A percentile compares a stretch with the other conserved stretches of the same genome.
Conservation (phyloP, 2,888 invertebrate genomes). For the Drosophila crucigera region DNA sequence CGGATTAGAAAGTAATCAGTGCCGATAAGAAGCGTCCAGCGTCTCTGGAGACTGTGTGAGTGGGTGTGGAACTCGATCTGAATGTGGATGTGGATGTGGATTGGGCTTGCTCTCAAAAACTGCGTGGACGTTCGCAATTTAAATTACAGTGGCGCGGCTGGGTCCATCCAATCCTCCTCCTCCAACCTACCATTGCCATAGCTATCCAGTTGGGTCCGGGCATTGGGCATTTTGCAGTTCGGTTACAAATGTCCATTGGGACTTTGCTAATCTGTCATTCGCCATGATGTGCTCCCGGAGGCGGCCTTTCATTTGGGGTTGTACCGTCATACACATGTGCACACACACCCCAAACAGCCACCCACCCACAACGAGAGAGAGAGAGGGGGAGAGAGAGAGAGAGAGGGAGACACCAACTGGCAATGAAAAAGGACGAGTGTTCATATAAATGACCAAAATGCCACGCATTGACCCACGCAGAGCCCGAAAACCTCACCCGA, state of each 20-base stretch:
- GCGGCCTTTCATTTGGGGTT: conserved; percentile 71
- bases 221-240: conserved; percentile 69
- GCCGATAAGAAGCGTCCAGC: conserved; percentile 74
- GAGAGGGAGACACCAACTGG: conserved; percentile 60
- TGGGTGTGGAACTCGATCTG: conserved; percentile 7
- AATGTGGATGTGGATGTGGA: conserved; percentile 18
- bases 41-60: conserved; percentile 51
- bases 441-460: conserved; percentile 83
- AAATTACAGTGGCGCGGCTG: conserved; percentile 64
- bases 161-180: conserved; percentile 10
- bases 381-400: conserved; percentile 22
- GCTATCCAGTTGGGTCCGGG: conserved; percentile 22
- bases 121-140: conserved; percentile 66
- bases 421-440: conserved; percentile 80
- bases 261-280: conserved; percentile 83
- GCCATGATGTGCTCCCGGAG: conserved; percentile 77
- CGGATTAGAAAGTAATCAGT: conserved; percentile 82
- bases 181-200: conserved; percentile 13
- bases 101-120: conserved; percentile 55
- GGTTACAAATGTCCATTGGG: conserved; percentile 82
- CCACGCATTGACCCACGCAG: conserved; percentile 79
- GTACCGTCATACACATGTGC: conserved; percentile 58
- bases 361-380: conserved; percentile 23
- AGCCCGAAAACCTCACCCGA: conserved; percentile 39
- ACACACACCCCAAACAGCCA: conserved; percentile 22